Evolutionary conservation across 2,888 invertebrate species (phyloP).

Genomic region (Ormyrus pomaceus): DNA sequence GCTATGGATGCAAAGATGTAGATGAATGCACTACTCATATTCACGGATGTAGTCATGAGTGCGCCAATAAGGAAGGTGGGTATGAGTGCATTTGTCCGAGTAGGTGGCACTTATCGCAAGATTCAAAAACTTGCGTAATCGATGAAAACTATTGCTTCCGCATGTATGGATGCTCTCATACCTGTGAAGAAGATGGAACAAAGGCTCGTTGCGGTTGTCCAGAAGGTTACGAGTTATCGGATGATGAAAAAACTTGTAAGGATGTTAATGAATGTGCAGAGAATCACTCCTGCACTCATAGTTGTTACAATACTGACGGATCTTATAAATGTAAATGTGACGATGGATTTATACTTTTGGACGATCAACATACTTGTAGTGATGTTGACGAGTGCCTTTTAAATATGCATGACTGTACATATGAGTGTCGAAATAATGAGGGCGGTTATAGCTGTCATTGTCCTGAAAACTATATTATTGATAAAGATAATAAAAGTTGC

Average conservation of each 20-base stretch:
- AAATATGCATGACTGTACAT: conserved; percentile 64
- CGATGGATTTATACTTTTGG: conserved; percentile 73
- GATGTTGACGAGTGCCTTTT: conserved; percentile 77
- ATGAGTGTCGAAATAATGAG: conserved; percentile 68
- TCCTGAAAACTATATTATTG: conserved; percentile 72
- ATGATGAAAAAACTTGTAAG: conserved; percentile 70
- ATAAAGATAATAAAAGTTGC: conserved; percentile 68
- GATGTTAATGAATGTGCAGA: conserved; percentile 74
- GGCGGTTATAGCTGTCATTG: conserved; percentile 78
- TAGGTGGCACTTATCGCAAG: conserved; percentile 69
- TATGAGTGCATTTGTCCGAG: conserved; percentile 77
- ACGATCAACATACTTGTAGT: conserved; percentile 70
- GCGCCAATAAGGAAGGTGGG: conserved; percentile 77
- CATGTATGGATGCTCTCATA: conserved; percentile 71
- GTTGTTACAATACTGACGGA: conserved; percentile 77
- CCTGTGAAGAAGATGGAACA: conserved; percentile 69
- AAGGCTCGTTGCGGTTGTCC: conserved; percentile 75
- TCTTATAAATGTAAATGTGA: conserved; percentile 79
- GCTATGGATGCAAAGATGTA: conserved; percentile 71
- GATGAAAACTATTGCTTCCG: conserved; percentile 68
- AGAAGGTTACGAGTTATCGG: conserved; percentile 76
- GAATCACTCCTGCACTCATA: conserved; percentile 77
- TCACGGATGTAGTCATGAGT: conserved; percentile 72
- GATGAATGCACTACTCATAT: conserved; percentile 68
- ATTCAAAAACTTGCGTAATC: conserved; percentile 67